A percentile compares a stretch with the other conserved stretches of the same genome.
Evolutionary conservation across 2,888 invertebrate genomes (phyloP).

Genomic region (Drosophila acutilabella): DNA sequence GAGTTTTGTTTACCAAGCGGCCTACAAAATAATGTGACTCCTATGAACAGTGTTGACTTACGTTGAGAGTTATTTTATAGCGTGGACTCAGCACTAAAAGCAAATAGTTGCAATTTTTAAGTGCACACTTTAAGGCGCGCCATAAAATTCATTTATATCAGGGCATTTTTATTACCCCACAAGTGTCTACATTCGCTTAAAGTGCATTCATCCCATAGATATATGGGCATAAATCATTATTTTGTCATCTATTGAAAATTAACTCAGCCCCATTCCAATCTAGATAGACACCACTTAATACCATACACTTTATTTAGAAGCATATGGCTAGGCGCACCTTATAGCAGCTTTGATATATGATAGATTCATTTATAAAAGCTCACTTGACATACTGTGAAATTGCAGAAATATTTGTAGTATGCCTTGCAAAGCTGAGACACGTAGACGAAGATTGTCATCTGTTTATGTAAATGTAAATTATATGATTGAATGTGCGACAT

Average conservation of each 20-base stretch:
- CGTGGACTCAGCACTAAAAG: slow-evolving; percentile 36
- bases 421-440: slow-evolving; percentile 7
- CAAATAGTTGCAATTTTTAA: slow-evolving; percentile 55
- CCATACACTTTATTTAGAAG: slow-evolving; percentile 54
- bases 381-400: slow-evolving; percentile 50
- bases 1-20: slow-evolving; percentile 55
- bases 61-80: slow-evolving; percentile 29
- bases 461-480: slow-evolving; percentile 45
- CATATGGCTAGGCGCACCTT: slow-evolving; percentile 33
- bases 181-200: slow-evolving; percentile 17
- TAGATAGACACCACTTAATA: slow-evolving; percentile 34
- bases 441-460: slow-evolving; percentile 36
- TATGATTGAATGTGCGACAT: slow-evolving; percentile 55
- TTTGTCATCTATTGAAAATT: slow-evolving; percentile 21
- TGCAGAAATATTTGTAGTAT: slow-evolving; percentile 30
- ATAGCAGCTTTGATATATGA: slow-evolving; percentile 59
- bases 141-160: slow-evolving; percentile 35
- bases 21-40: slow-evolving; percentile 59
- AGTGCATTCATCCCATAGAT: slow-evolving; percentile 39
- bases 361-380: slow-evolving; percentile 48
- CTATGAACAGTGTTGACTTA: slow-evolving; percentile 2
- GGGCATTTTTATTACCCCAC: slow-evolving; percentile 24
- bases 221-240: slow-evolving; percentile 37
- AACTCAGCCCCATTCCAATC: slow-evolving; percentile 5
- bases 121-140: slow-evolving; percentile 45